A percentile compares a stretch with the other conserved stretches of the same genome.
phyloP scores from a whole-genome alignment of 2,113 vertebrate species.

The Zapus hudsonius region DNA sequence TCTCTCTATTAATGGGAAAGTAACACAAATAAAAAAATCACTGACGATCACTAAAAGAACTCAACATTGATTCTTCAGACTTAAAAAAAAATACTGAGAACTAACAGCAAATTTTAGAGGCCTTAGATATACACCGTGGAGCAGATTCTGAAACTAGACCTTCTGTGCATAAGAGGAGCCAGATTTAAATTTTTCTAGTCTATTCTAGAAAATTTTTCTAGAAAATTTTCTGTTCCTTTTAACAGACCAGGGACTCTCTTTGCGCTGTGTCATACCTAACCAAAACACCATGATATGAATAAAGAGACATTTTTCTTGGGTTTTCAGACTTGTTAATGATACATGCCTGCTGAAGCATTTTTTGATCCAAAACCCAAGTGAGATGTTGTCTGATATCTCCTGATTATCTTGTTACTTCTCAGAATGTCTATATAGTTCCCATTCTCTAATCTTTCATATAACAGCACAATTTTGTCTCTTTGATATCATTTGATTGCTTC shows the following conservation, averaged over 20 bases:
- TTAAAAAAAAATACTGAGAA: constrained; percentile 10
- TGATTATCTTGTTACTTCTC: not conserved
- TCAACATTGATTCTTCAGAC: not conserved
- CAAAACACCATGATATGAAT: not conserved
- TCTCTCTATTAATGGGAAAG: not conserved
- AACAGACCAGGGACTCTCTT: too few relatives aligned
- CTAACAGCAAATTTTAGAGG: not conserved
- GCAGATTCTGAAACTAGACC: not conserved
- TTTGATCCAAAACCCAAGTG: not conserved
- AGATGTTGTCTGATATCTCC: not conserved
- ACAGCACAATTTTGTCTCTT: not conserved
- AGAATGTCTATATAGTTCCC: not conserved
- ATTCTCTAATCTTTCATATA: not conserved
- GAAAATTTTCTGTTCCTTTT: too few relatives aligned
- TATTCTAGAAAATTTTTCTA: not conserved
- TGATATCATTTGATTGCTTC: too few relatives aligned
- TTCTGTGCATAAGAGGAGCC: not conserved
- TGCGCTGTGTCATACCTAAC: not conserved
- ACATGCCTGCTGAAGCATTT: not conserved
- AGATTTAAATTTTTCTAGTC: not conserved
- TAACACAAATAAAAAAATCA: not conserved
- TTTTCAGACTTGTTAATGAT: too few relatives aligned
- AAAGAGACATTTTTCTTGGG: not conserved
- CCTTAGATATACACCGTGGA: not conserved
- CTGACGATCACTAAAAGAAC: not conserved